Percentiles rank a stretch among this genome's conserved stretches.
Evolutionary conservation across 2,888 invertebrate species (phyloP).

Genomic region (Hydroisotoma schaefferi): DNA sequence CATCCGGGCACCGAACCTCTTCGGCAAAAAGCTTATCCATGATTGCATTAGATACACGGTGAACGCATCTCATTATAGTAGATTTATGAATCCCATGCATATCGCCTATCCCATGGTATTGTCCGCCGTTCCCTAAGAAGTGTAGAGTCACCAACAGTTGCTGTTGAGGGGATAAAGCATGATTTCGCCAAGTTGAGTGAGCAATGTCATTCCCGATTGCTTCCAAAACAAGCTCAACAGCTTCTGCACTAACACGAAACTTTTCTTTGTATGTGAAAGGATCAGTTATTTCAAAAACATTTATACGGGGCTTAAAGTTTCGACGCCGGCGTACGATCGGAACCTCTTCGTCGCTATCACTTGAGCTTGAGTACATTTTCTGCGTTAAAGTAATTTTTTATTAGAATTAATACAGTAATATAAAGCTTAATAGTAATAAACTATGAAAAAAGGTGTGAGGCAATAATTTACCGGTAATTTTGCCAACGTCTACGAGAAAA

Average conservation of each 20-base stretch:
- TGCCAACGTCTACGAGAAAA: too few relatives aligned
- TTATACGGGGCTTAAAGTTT: background rate
- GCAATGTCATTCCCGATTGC: background rate
- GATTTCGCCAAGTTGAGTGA: slow-evolving; percentile 9
- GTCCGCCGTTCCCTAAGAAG: slow-evolving; percentile 20
- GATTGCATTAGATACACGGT: slow-evolving; percentile 14
- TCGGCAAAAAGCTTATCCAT: slow-evolving; percentile 15
- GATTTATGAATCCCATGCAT: slow-evolving; percentile 27
- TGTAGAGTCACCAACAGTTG: slow-evolving; percentile 19
- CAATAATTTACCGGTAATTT: too few relatives aligned
- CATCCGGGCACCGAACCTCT: slow-evolving; percentile 21
- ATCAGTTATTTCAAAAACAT: background rate
- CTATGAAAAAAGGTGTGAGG: too few relatives aligned
- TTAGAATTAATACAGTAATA: too few relatives aligned
- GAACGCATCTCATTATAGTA: slow-evolving; percentile 22
- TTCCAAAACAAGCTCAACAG: background rate
- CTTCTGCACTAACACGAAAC: background rate
- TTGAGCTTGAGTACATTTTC: too few relatives aligned
- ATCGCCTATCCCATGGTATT: slow-evolving; percentile 11
- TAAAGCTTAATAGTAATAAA: too few relatives aligned
- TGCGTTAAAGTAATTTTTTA: too few relatives aligned
- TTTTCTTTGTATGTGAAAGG: background rate
- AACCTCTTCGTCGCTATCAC: too few relatives aligned
- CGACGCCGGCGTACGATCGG: background rate
- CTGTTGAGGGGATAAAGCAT: slow-evolving; percentile 16